Conservation (phyloP, 2,113 vertebrate genomes). For the Monopterus albus region DNA sequence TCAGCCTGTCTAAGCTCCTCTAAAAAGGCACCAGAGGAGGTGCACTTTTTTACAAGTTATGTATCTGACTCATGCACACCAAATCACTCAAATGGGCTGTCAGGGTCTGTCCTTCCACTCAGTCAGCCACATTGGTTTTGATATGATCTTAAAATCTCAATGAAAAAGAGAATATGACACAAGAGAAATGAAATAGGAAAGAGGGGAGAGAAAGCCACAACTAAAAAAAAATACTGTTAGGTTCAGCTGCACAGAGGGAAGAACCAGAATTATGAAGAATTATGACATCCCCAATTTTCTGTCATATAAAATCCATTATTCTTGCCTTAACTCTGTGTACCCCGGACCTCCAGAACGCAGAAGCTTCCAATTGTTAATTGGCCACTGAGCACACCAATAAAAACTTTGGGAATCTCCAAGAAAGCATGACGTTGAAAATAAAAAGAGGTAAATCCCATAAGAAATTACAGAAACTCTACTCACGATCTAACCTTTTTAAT, state of each 20-base stretch:
- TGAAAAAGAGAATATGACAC: neutral
- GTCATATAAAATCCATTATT: slow-evolving; percentile 42
- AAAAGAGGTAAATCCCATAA: slow-evolving; percentile 38
- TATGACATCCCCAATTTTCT: slow-evolving; percentile 30
- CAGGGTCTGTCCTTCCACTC: slow-evolving; percentile 31
- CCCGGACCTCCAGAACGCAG: slow-evolving; percentile 5
- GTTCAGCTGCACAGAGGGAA: slow-evolving; percentile 20
- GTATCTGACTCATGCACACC: slow-evolving; percentile 31
- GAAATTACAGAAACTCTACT: slow-evolving; percentile 32
- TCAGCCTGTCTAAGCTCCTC: slow-evolving; percentile 13
- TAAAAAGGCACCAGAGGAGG: slow-evolving; percentile 29
- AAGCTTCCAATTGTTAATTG: slow-evolving; percentile 51
- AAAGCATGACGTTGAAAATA: slow-evolving; percentile 22
- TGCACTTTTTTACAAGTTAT: slow-evolving; percentile 16
- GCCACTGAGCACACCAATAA: slow-evolving; percentile 38
- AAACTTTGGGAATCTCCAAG: slow-evolving; percentile 21
- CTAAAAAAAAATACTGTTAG: slow-evolving; percentile 6
- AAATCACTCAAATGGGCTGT: slow-evolving; percentile 46
- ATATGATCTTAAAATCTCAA: slow-evolving; percentile 18
- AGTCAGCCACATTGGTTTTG: slow-evolving; percentile 17
- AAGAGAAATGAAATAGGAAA: slow-evolving; percentile 2
- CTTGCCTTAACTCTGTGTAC: neutral
- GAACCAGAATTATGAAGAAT: slow-evolving; percentile 11
- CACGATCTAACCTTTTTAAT: slow-evolving; percentile 34
- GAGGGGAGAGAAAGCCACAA: neutral